Base-by-base conservation (phyloP, 2,797 vertebrate species). In the Corythornis leucogaster region DNA sequence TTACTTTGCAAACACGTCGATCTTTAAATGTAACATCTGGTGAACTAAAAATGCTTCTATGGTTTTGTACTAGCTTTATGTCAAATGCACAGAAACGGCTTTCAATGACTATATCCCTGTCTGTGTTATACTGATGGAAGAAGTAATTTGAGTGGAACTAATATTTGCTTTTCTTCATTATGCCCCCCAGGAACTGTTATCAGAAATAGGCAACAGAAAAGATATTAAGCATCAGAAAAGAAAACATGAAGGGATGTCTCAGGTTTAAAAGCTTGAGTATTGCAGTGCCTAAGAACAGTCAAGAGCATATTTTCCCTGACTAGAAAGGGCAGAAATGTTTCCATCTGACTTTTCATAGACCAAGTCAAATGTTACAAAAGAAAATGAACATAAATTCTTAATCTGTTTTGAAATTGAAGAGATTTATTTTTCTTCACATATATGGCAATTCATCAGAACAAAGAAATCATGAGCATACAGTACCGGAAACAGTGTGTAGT, bases 341-440 rank as follows among this genome's bases (percentile, higher is more conserved):
- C 64, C 26, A 69, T 81, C 61, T 64, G 79, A 69, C 25, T 96
- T 93, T 73, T 84, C 71, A 38, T 18, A 89, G 92, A 66, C 45
- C 48, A 61, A 83, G 51, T 40, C n/a, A 69, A 80, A 67, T 73
- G 40, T 67, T 89, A 8, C 21, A 89, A 59, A 12, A 66, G 71
- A 89, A 94, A 69, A 85, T 51, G 35, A 84, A 53, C 13, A 48
- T 48, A 66, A 91, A 93, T 92, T 89, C 51, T 59, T 55, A 64
- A 92, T 42, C 21, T 73, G 64, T 78, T 92, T 57, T 76, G 83
- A 90, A 94, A 92, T n/a, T 15, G 28, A 90, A 95, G 83, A 46
- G 54, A 74, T 24, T 75, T 12, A 59, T 81, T 85, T 45, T 93
- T 92, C 59, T 62, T 85, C 87, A 90, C 30, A 38, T 35, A 9